Conservation (phyloP, 1,140 invertebrate species). For the Euborellia annulipes region DNA sequence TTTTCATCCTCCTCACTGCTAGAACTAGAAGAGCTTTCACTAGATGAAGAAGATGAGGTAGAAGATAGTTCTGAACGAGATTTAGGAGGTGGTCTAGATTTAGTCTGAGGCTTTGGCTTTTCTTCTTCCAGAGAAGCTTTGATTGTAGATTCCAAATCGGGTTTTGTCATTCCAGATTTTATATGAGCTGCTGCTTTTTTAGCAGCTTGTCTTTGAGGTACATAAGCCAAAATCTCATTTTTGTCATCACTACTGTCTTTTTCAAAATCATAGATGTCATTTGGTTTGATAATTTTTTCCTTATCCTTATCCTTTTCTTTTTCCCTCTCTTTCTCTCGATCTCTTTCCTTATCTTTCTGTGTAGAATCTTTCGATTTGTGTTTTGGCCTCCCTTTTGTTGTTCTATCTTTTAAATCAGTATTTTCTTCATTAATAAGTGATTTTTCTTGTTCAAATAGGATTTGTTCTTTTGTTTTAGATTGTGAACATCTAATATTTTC, state of each 20-base stretch:
- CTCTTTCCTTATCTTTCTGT: no score
- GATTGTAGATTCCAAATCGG: constrained; percentile 17
- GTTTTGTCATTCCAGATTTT: constrained; percentile 58
- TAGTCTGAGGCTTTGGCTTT: not conserved
- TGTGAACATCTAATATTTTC: constrained; percentile 53
- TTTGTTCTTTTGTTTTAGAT: constrained; percentile 10
- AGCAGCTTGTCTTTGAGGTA: constrained; percentile 76
- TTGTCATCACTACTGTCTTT: constrained; percentile 42
- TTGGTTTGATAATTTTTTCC: constrained; percentile 15
- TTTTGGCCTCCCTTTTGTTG: constrained; percentile 13
- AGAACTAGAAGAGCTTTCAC: constrained; percentile 21
- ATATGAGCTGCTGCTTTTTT: constrained; percentile 82
- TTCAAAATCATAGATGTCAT: constrained; percentile 44
- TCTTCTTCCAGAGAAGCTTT: constrained; percentile 12
- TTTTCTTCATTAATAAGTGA: constrained; percentile 11
- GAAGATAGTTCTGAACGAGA: constrained; percentile 18
- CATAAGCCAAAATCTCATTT: constrained; percentile 61
- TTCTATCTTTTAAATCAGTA: constrained; percentile 14
- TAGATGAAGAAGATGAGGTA: constrained; percentile 30
- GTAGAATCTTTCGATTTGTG: constrained; percentile 9
- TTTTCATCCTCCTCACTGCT: constrained; percentile 30
- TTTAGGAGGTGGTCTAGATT: constrained; percentile 1
- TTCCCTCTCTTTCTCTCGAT: constrained; percentile 15
- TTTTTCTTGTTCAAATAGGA: constrained; percentile 18
- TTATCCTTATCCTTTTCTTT: constrained; percentile 17